phyloP scores from a whole-genome alignment of 2,113 vertebrate species.

The Naja naja region DNA sequence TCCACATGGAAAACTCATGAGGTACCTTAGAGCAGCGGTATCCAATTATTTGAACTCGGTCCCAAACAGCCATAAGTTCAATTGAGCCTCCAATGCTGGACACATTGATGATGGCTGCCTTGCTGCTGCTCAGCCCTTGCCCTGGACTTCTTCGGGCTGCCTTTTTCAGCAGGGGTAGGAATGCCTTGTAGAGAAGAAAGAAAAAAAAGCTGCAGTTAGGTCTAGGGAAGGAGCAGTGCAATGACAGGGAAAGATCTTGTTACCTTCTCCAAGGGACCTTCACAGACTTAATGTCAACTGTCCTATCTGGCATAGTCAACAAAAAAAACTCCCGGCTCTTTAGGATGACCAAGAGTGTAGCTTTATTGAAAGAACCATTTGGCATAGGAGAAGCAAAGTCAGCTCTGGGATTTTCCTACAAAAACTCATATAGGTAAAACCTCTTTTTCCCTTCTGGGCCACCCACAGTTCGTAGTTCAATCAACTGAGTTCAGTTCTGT shows the following conservation, averaged over 20 bases:
- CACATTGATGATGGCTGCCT: background rate
- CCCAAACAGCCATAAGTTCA: background rate
- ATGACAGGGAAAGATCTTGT: background rate
- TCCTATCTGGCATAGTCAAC: too few relatives aligned
- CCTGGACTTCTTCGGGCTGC: background rate
- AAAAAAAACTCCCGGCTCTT: too few relatives aligned
- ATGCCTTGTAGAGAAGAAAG: background rate
- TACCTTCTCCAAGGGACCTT: background rate
- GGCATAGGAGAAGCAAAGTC: too few relatives aligned
- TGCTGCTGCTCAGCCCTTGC: background rate
- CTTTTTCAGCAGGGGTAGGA: background rate
- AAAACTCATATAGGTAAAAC: too few relatives aligned
- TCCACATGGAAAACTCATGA: background rate
- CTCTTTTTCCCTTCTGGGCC: too few relatives aligned
- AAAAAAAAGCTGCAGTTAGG: background rate
- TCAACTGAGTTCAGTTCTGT: too few relatives aligned
- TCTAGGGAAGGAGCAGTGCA: too few relatives aligned
- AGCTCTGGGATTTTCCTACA: too few relatives aligned
- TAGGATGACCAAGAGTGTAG: too few relatives aligned
- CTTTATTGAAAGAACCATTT: too few relatives aligned
- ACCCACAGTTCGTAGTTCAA: too few relatives aligned
- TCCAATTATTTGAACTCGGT: background rate
- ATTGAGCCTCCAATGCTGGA: background rate
- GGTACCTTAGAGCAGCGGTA: background rate
- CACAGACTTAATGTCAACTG: too few relatives aligned